Percentiles rank a stretch among this genome's conserved stretches.
These are phyloP conservation scores for Halyomorpha halys DNA, from an alignment of 1,140 invertebrate species.

Conservation along the genomic window DNA sequence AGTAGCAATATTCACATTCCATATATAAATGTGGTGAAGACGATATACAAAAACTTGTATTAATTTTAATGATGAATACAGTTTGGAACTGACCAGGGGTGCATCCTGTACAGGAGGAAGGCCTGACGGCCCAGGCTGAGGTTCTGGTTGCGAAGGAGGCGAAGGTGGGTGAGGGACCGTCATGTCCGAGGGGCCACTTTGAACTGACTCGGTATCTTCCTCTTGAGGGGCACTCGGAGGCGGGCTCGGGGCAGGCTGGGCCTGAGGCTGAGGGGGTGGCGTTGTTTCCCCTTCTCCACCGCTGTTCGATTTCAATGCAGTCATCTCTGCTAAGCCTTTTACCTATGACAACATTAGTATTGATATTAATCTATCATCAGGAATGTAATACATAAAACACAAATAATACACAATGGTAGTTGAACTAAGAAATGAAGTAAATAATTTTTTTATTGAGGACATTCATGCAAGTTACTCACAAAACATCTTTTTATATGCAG, in stretches of 20 bases:
- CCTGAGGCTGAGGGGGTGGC: conserved; percentile 25
- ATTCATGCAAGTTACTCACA: too few species aligned
- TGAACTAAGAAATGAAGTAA: too few species aligned
- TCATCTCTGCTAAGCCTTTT: conserved; percentile 85
- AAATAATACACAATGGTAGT: too few species aligned
- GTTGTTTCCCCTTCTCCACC: conserved; percentile 23
- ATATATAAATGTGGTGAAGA: too few species aligned
- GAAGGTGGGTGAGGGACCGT: conserved; percentile 39
- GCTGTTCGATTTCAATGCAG: conserved; percentile 34
- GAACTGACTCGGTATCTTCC: conserved; percentile 41
- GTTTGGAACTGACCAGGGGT: conserved; percentile 57
- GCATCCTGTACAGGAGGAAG: conserved; percentile 74
- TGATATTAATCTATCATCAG: too few species aligned
- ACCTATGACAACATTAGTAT: conserved; percentile 40
- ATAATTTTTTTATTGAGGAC: too few species aligned
- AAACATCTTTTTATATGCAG: too few species aligned
- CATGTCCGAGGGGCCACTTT: conserved; percentile 47
- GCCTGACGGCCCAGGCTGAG: conserved; percentile 56
- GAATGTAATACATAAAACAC: too few species aligned
- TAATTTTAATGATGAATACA: too few species aligned
- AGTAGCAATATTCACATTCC: too few species aligned
- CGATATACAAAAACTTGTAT: too few species aligned
- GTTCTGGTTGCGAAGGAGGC: conserved; percentile 43
- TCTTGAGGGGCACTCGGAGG: conserved; percentile 35
- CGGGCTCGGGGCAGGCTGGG: conserved; percentile 30